Base-by-base conservation (phyloP, 2,797 vertebrate species). In the Lutjanus campechanus region DNA sequence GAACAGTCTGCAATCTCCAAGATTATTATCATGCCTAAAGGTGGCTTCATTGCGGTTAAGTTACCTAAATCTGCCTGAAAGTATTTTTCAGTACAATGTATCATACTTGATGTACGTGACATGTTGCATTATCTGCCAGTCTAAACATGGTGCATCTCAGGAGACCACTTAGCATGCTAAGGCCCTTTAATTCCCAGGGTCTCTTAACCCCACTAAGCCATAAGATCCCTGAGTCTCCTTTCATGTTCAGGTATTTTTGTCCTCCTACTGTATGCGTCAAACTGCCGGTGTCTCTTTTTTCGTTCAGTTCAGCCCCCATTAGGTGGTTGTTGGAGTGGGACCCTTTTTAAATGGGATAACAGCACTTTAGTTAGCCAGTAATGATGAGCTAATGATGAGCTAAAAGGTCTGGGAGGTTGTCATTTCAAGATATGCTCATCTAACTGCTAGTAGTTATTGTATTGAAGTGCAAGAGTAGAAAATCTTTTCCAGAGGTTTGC, bases 161-260 rank as follows among this genome's bases (percentile, higher is more conserved):
- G 36, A 19, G 40, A 67, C 54, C 41, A 40, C 22, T 36, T 43
- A 49, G 53, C 46, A 60, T 1, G 13, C 49, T 16, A 70, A 74
- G 8, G 43, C n/a, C 61, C 61, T 72, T 56, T 76, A 50, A 19
- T 49, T 62, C 53, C 68, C 19, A 58, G 41, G 43, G 65, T 85
- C 72, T 62, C 2, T 83, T 82, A 76, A 51, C n/a, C 19, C 60
- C n/a, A 59, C 67, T 83, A 76, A 85, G 58, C 73, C 81, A 58
- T 60, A 16, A 69, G 19, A 53, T 55, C 79, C 59, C 53, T 20
- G 40, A 79, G 68, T 72, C 65, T 69, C 29, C 29, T 36, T 46
- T 56, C 46, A 75, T 60, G 8, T 22, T 4, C n/a, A 19, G 54
- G 77, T 73, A 77, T 73, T 73, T 78, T 56, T 63, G 50, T 67